Conservation (phyloP, 2,888 invertebrate species). For the Stictocephala bisonia region DNA sequence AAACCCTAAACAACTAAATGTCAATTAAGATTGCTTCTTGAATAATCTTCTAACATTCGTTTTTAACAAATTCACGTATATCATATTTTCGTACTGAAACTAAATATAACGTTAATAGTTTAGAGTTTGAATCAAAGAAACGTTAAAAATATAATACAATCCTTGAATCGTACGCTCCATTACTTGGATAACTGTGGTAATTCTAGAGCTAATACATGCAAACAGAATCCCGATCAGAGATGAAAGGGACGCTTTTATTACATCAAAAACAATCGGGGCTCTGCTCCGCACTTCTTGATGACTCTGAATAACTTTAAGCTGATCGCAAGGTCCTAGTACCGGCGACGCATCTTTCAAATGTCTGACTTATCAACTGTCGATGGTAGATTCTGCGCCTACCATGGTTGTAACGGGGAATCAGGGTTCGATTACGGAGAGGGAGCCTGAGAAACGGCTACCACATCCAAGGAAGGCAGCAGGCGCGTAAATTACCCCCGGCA, state of each 20-base stretch:
- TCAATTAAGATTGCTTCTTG: too few species aligned
- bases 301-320: constrained; percentile 66
- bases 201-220: constrained; percentile 77
- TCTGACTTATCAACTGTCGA: constrained; percentile 77
- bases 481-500: constrained; percentile 74
- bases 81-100: too few species aligned
- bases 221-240: constrained; percentile 66
- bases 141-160: too few species aligned
- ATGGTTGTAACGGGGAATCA: constrained; percentile 78
- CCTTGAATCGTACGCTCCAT: constrained; percentile 65
- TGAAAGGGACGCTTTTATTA: constrained; percentile 68
- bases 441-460: constrained; percentile 78
- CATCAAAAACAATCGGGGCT: constrained; percentile 67
- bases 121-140: too few species aligned
- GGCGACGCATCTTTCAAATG: constrained; percentile 73
- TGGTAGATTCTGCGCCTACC: constrained; percentile 75
- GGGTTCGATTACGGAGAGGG: constrained; percentile 79
- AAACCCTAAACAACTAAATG: too few species aligned
- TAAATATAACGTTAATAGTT: too few species aligned
- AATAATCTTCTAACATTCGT: too few species aligned
- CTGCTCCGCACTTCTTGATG: constrained; percentile 64
- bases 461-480: constrained; percentile 80
- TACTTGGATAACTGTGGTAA: constrained; percentile 74
- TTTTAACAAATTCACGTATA: too few species aligned
- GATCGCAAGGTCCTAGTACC: constrained; percentile 66